phyloP scores from a whole-genome alignment of 2,797 vertebrate genomes.

The Mus caroli region DNA sequence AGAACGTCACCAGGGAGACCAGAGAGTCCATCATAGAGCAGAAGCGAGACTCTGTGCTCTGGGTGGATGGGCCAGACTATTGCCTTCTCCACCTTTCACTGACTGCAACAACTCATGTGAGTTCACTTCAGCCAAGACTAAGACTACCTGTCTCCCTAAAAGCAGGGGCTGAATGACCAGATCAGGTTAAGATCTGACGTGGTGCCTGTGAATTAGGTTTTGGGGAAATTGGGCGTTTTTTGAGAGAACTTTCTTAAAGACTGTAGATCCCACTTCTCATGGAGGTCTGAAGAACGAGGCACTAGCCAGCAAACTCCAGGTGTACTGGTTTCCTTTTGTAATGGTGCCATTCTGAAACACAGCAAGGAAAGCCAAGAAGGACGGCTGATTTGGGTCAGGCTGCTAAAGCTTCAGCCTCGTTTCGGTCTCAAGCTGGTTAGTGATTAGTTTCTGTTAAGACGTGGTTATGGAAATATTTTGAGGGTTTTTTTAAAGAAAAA shows the following conservation, averaged over 20 bases:
- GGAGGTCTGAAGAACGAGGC: background rate
- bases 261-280: background rate
- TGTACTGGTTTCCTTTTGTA: background rate
- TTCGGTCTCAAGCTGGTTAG: background rate
- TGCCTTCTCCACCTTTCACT: background rate
- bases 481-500: slow-evolving; percentile 40
- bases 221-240: background rate
- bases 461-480: slow-evolving; percentile 33
- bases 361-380: background rate
- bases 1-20: background rate
- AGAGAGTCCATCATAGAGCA: background rate
- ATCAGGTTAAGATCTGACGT: background rate
- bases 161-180: no score
- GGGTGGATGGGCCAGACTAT: no score
- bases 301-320: background rate
- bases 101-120: background rate
- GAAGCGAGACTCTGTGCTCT: background rate
- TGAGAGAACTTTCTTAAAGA: background rate
- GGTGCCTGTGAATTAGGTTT: background rate
- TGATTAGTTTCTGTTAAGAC: slow-evolving; percentile 27
- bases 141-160: background rate
- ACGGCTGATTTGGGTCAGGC: background rate
- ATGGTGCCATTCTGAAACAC: background rate
- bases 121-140: background rate
- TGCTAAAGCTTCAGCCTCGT: background rate